Base-by-base conservation (phyloP, 2,113 vertebrate species). In the Scopus umbretta region DNA sequence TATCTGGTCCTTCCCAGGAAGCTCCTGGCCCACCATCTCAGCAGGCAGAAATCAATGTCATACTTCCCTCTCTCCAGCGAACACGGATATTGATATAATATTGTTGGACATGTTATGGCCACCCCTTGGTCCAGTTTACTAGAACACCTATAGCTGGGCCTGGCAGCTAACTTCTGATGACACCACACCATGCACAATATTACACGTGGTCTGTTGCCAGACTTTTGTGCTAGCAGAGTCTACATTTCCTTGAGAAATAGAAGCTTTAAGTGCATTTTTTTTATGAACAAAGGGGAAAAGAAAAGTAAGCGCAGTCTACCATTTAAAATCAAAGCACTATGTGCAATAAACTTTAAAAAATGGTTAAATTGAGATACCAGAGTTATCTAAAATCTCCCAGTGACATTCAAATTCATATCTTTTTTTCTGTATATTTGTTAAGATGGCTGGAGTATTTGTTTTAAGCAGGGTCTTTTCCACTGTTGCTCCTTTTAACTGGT, bases 81-180 rank as follows among this genome's bases (percentile, higher is more conserved):
- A 16, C 10, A 22, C 0, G 5, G 38, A 40, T 30, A 19, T 40
- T 2, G 1, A 1, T 50, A 42, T 26, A 47, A 61, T 13, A 62
- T 22, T 80, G 43, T 50, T 59, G 49, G 38, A 26, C 7, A 16
- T 9, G 5, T 42, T 43, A 59, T 6, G 45, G 38, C 52, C 18
- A 91, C 40, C 36, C 32, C 30, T 43, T 36, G 52, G 21, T 20
- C 36, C 84, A 5, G 13, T 19, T 92, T 55, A 32, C 45, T 43
- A 22, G 7, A 73, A 29, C 14, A 58, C n/a, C 34, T 26, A 9
- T 2, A 79, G 47, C 61, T 56, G 61, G 36, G 40, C 59, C 42
- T 32, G 53, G 45, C n/a, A 59, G 55, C 13, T 52, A 21, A 45
- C 29, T 66, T 43, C 36, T 66, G 42, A n/a, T 56, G 20, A 45